Evolutionary conservation across 2,797 vertebrate genomes (phyloP), one percentile per base, ranked within the genome.

Genomic region (Clarias laeviceps): DNA sequence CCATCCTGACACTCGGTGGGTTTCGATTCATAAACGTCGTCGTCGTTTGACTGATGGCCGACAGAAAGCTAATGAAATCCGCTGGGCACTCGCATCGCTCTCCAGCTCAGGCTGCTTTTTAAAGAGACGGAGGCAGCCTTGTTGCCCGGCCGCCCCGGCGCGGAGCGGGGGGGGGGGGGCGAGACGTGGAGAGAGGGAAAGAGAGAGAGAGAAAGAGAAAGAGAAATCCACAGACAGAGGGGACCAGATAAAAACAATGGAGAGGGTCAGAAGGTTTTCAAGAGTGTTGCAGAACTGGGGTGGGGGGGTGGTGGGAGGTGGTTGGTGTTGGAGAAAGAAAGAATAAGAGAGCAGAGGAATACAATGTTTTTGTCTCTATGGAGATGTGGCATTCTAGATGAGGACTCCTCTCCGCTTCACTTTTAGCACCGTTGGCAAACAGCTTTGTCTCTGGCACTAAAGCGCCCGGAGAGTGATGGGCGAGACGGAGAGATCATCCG

Each of bases 71-170:
- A 82, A 85, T 82, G 69, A 86, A 82, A 82, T 78, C 78, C 80
- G 61, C 83, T 18, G 81, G 74, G 80, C 88, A 62, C 64, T 86
- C 40, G 20, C 65, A 54, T 18, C 68, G 24, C 61, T 86, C 70
- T 62, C 70, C 32, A 66, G 59, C 78, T 80, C 82, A 80, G 68
- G 65, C 81, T 86, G 87, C 84, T 86, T 83, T 88, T 86, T 86
- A 88, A 83, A 84, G 87, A 88, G 84, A 86, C 69, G 81, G 80
- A 92, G 86, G 84, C 86, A 69, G 92, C 90, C 92, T 93, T 94
- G 94, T 95, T 94, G 94, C 94, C 91, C 93, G 94, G 94, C 94
- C 94, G 94, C 95, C 92, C 91, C 92, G 91, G 87, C 83, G 84
- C 88, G 90, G 84, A 86, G 34, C 72, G 87, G 89, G 84, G 90